Percentiles rank a stretch among this genome's conserved stretches.
Conservation (phyloP, 1,140 invertebrate genomes). For the Caenorhabditis inopinata region DNA sequence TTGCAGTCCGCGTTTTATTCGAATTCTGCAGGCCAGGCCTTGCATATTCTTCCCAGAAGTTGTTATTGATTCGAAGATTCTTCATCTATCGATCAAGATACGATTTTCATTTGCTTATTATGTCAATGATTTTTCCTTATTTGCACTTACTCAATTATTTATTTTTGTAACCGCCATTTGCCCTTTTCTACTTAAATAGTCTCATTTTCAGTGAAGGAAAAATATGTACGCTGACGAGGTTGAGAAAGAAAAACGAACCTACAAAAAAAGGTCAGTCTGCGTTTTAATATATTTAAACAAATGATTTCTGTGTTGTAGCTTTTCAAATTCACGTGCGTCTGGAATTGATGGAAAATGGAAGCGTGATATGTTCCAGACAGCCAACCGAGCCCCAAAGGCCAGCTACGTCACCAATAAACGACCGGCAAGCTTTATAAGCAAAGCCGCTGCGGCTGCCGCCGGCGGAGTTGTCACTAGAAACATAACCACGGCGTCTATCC, state of each 20-base stretch:
- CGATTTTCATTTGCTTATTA: neutral
- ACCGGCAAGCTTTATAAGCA: neutral
- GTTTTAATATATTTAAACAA: neutral
- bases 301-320: neutral
- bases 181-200: too few relatives aligned
- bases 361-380: conserved; percentile 9
- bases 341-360: conserved; percentile 25
- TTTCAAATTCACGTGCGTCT: neutral
- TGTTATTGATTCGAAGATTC: too few relatives aligned
- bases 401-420: neutral
- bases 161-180: neutral
- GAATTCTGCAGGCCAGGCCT: too few relatives aligned
- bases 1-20: neutral
- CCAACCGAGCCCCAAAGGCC: neutral
- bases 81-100: too few relatives aligned
- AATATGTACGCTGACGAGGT: conserved; percentile 21
- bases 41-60: too few relatives aligned
- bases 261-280: neutral
- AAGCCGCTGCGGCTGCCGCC: neutral
- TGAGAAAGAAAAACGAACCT: neutral
- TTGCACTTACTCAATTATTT: neutral
- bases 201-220: neutral
- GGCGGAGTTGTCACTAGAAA: neutral
- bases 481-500: neutral
- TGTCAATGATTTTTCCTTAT: neutral